Percentiles rank a stretch among this genome's conserved stretches.
Evolutionary conservation across 37 sponge, comb jelly and placozoan genomes (phyloP).

Genomic region (Agelas oroides): DNA sequence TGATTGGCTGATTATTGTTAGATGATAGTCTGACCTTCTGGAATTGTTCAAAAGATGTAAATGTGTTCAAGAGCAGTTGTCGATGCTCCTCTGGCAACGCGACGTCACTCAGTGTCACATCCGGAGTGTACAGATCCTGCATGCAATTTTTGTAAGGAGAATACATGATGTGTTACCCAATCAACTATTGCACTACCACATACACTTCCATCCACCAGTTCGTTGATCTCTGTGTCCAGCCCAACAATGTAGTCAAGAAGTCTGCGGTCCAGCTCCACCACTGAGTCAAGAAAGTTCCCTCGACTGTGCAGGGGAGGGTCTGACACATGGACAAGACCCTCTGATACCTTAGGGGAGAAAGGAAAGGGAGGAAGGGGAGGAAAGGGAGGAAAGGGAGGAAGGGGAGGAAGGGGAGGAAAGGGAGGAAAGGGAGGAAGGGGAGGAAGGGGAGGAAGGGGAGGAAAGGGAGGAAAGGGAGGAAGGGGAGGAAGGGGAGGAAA

Average conservation of each 20-base stretch:
- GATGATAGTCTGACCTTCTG: conserved; percentile 56
- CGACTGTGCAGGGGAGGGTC: conserved; percentile 66
- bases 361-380: neutral
- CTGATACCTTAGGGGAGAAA: conserved; percentile 19
- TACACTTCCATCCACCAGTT: conserved; percentile 81
- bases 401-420: neutral
- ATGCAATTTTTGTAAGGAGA: too few relatives aligned
- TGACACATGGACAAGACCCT: conserved; percentile 53
- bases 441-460: neutral
- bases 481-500: neutral
- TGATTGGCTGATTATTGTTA: too few relatives aligned
- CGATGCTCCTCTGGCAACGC: conserved; percentile 61
- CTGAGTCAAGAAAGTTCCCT: conserved; percentile 64
- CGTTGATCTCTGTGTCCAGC: conserved; percentile 80
- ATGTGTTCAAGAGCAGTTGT: conserved; percentile 60
- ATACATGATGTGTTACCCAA: too few relatives aligned
- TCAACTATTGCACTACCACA: neutral
- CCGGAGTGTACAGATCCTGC: conserved; percentile 72
- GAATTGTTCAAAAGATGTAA: conserved; percentile 68
- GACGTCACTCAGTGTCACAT: conserved; percentile 57
- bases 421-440: too few relatives aligned
- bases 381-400: neutral
- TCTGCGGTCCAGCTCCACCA: conserved; percentile 70
- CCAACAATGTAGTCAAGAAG: conserved; percentile 82
- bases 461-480: too few relatives aligned